A percentile compares a stretch with the other conserved stretches of the same genome.
These are phyloP conservation scores for Nestor notabilis DNA, from an alignment of 2,113 vertebrate species.

Conservation along the genomic window DNA sequence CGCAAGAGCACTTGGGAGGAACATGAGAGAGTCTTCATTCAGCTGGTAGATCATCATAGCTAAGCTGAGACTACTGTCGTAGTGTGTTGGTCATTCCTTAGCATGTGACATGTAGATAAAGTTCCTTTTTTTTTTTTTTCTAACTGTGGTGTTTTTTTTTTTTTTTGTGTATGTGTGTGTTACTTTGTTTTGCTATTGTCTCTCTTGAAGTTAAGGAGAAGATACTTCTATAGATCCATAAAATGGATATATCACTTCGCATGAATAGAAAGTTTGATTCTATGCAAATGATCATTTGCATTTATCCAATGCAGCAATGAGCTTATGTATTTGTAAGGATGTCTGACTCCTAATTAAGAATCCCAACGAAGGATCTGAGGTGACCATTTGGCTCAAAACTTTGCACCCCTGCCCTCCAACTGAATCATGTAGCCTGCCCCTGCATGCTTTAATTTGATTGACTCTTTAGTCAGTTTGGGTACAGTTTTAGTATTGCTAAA, in stretches of 20 bases:
- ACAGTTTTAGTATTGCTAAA: neutral
- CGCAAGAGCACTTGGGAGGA: neutral
- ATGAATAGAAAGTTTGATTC: neutral
- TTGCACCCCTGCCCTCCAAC: neutral
- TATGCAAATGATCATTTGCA: neutral
- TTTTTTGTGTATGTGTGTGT: too few species aligned
- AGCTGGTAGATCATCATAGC: neutral
- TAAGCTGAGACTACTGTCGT: neutral
- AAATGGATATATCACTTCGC: neutral
- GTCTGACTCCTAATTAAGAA: neutral
- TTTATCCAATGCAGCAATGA: neutral
- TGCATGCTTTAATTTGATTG: neutral
- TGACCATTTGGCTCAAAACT: neutral
- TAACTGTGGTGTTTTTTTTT: neutral
- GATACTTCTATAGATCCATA: neutral
- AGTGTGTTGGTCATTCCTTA: neutral
- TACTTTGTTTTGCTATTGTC: neutral
- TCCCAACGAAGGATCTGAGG: neutral
- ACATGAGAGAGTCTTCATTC: neutral
- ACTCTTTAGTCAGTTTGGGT: neutral
- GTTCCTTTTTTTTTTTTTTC: neutral
- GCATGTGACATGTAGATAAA: neutral
- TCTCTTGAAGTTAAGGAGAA: neutral
- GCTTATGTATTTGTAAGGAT: neutral
- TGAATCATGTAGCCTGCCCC: neutral